phyloP scores from a whole-genome alignment of 2,888 invertebrate genomes.

The Ophioninae sp. region DNA sequence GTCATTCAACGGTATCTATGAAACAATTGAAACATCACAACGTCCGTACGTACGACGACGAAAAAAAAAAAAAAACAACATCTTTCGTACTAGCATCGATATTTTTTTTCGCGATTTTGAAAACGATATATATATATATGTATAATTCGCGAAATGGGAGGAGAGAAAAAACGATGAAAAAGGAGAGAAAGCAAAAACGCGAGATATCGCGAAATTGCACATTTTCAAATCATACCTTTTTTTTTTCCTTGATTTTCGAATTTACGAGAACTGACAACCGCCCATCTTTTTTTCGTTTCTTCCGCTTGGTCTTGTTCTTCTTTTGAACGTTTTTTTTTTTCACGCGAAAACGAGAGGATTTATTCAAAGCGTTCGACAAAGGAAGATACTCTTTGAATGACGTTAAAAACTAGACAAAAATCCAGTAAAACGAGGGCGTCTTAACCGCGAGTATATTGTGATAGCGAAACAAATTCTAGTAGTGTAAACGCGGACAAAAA shows the following conservation, averaged over 20 bases:
- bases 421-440: background rate
- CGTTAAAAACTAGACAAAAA: background rate
- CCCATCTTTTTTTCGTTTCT: slow-evolving; percentile 24
- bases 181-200: background rate
- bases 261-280: too few relatives aligned
- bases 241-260: too few relatives aligned
- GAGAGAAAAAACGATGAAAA: slow-evolving; percentile 34
- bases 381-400: background rate
- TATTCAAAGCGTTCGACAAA: background rate
- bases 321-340: background rate
- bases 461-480: slow-evolving; percentile 74
- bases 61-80: too few relatives aligned
- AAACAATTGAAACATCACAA: slow-evolving; percentile 27
- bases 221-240: too few relatives aligned
- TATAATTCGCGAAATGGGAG: slow-evolving; percentile 20
- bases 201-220: background rate
- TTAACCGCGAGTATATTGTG: slow-evolving; percentile 70
- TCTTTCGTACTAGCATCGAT: slow-evolving; percentile 24
- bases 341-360: background rate
- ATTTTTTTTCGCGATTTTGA: background rate
- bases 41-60: background rate
- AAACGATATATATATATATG: slow-evolving; percentile 10
- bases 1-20: slow-evolving; percentile 51
- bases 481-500: slow-evolving; percentile 48
- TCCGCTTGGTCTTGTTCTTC: slow-evolving; percentile 15